Evolutionary conservation across 37 sponge, comb jelly and placozoan species (phyloP), one percentile per base, ranked within the genome.

Genomic region (Geodia barretti): DNA sequence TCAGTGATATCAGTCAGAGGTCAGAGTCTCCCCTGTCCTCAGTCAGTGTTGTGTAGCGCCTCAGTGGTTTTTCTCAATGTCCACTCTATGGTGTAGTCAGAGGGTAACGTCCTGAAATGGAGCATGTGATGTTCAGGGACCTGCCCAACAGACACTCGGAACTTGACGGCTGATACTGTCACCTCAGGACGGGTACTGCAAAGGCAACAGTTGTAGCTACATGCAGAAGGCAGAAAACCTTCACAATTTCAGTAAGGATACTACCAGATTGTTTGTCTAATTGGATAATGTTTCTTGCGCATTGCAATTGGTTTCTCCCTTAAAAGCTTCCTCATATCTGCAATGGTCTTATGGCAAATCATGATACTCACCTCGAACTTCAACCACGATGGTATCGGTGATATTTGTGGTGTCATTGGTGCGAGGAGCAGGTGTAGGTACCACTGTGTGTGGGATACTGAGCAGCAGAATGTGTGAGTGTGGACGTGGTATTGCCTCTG

Each of bases 371-470:
- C 54, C 54, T 47, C 14, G 54, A 14, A 47, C 54, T 47, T 47
- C 54, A 17, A 47, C 54, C 14, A 14, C 14, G 14, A 47, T 47
- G 54, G 54, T 17, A 47, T 47, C 54, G 14, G 11, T 47, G 11
- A 47, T 7, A 17, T 7, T 47, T 47, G 54, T 47, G 7, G 54
- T 47, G 14, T 47, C 54, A 47, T 72, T 82, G 43, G 23, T 4
- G n/a, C 30, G 62, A 71, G 32, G 60, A 34, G 43, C 82, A 82
- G 20, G 37, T 61, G 64, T 82, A 82, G 43, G 62, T 73, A 60
- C 82, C 82, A 63, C 63, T 41, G 39, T 82, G 64, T 8, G 40
- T 30, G 34, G 82, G 82, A 73, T 73, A 82, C n/a, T 5, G 20
- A 11, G 73, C 74, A 72, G n/a, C 60, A n/a, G 19, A 33, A 35